Percentiles rank a stretch among this genome's conserved stretches.
phyloP scores from a whole-genome alignment of 2,888 invertebrate species.

The Noctua fimbriata region DNA sequence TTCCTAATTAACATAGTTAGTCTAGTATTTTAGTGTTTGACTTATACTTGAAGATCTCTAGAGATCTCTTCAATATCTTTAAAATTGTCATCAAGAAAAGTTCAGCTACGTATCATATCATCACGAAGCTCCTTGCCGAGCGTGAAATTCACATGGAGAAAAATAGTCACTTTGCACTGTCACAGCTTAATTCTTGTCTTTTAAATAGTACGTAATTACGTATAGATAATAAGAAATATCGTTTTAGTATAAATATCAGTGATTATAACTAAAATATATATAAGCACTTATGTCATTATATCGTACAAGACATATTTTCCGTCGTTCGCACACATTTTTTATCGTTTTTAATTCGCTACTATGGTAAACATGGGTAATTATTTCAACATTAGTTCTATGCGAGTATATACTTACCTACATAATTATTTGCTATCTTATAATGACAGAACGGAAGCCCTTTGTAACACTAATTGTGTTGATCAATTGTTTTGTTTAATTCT shows the following conservation, averaged over 20 bases:
- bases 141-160: background rate
- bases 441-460: background rate
- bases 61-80: too few relatives aligned
- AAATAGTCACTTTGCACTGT: background rate
- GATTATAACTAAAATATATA: background rate
- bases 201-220: background rate
- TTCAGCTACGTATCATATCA: too few relatives aligned
- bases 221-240: background rate
- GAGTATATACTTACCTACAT: background rate
- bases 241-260: background rate
- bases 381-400: conserved; percentile 4
- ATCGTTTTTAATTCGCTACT: conserved; percentile 1
- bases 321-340: background rate
- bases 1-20: background rate
- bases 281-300: background rate
- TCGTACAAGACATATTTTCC: background rate
- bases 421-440: conserved; percentile 4
- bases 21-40: background rate
- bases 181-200: background rate
- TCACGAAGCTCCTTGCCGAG: background rate
- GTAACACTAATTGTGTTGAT: background rate
- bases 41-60: background rate
- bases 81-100: too few relatives aligned
- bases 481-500: background rate
- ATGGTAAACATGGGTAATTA: conserved; percentile 14